These are phyloP conservation scores for Drosophila fungiperda DNA, from an alignment of 2,888 invertebrate species.

Conservation along the genomic window DNA sequence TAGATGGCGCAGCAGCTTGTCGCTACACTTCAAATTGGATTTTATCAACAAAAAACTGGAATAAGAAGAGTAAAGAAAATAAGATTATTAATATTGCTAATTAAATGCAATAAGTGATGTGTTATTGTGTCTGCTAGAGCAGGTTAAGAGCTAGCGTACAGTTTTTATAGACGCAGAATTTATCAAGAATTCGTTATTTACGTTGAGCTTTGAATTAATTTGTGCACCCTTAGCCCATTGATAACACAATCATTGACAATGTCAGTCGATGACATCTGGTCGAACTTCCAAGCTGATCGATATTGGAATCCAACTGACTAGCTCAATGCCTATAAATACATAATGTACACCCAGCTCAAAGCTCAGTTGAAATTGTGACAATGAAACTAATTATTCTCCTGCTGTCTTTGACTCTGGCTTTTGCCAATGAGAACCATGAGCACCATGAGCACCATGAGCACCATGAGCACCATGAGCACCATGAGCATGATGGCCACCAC, in stretches of 20 bases:
- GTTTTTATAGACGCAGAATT: constrained; percentile 4
- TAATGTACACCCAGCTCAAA: constrained; percentile 28
- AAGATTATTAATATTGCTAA: neutral
- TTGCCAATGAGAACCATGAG: constrained; percentile 54
- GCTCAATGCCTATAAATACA: constrained; percentile 56
- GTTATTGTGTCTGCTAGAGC: neutral
- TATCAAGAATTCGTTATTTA: constrained; percentile 19
- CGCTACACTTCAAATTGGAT: neutral
- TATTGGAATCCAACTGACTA: constrained; percentile 11
- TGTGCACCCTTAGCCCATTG: constrained; percentile 22
- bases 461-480: constrained; percentile 28
- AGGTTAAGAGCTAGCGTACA: neutral
- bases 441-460: constrained; percentile 30
- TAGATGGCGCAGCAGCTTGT: constrained; percentile 3
- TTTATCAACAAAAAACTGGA: constrained; percentile 6
- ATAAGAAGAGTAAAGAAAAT: neutral
- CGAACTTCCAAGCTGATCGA: constrained; percentile 48
- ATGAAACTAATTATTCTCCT: constrained; percentile 62
- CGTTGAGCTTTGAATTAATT: constrained; percentile 11
- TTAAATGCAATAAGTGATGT: neutral
- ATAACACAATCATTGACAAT: constrained; percentile 53
- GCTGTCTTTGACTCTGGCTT: constrained; percentile 47
- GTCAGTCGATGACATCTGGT: constrained; percentile 42
- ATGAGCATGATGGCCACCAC: neutral
- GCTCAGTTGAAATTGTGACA: constrained; percentile 52